Percentiles rank a stretch among this genome's conserved stretches.
phyloP scores from a whole-genome alignment of 2,797 vertebrate genomes.

The Calcarius lapponicus region DNA sequence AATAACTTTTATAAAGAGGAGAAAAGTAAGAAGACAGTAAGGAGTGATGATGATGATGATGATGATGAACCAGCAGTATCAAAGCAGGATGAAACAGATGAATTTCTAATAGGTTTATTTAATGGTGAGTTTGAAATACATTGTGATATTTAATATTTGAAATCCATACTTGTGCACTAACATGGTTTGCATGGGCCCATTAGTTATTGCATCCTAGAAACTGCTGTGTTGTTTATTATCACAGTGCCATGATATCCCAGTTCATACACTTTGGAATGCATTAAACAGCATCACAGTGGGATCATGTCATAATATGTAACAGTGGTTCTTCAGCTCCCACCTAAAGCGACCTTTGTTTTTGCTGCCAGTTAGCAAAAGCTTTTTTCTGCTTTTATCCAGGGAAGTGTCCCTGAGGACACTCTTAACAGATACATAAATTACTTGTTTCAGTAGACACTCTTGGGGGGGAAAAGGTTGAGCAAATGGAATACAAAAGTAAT shows the following conservation, averaged over 20 bases:
- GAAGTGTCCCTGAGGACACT: background rate
- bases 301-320: background rate
- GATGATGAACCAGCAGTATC: conserved; percentile 36
- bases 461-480: background rate
- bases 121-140: conserved; percentile 77
- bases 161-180: background rate
- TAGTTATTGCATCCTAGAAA: background rate
- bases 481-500: background rate
- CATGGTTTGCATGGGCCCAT: background rate
- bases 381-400: background rate
- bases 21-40: conserved; percentile 80
- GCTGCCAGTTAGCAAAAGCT: background rate
- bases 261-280: background rate
- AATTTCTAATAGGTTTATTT: conserved; percentile 88
- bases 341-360: background rate
- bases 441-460: background rate
- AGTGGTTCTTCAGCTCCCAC: background rate
- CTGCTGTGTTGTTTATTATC: background rate
- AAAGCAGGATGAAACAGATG: conserved; percentile 84
- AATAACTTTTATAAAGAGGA: conserved; percentile 86
- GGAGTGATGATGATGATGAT: conserved; percentile 76
- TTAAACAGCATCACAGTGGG: background rate
- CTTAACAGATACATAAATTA: background rate
- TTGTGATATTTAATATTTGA: background rate
- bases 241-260: background rate